Base-by-base conservation (phyloP, 2,888 invertebrate genomes). In the Yponomeuta malinellus region DNA sequence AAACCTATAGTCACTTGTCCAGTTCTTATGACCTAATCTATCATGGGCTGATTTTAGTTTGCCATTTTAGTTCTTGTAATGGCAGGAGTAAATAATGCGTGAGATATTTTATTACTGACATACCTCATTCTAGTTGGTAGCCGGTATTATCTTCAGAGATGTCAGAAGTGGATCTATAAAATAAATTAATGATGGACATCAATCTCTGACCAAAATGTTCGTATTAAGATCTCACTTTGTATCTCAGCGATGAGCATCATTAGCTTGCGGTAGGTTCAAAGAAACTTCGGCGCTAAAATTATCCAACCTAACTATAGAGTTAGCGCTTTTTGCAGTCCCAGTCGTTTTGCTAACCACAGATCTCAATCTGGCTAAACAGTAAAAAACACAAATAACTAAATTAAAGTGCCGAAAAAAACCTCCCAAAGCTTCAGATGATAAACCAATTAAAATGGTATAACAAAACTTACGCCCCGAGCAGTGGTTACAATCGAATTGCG, bases 371-470 rank as follows among this genome's bases (percentile, higher is more conserved):
- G 43, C 43, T 43, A 43, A 43, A 6, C 43, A 43, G 6, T 8
- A 43, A 43, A 59, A 15, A 59, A 59, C 52, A 2, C 15, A 4
- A 59, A 59, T 59, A 59, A 59, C 52, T 59, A 59, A 59, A 59
- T 59, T 59, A 59, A 59, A 5, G 52, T 59, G 52, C 52, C 52
- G 43, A 59, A 59, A 59, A 59, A 59, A 59, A 4, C 52, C 23
- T 59, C 68, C 31, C n/a, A 52, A 68, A 52, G 10, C 48, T 15
- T 59, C 10, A 68, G 63, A 70, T 70, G 70, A 70, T 70, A 63
- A 70, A 70, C 33, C 70, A 70, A 70, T 70, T 70, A 70, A 59
- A 70, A 70, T 70, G 70, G 63, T 63, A 70, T 70, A 59, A 70
- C 70, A 63, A 70, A 63, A 63, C 10, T 15, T 43, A 43, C 63